Percentiles rank a stretch among this genome's conserved stretches.
Evolutionary conservation across 2,113 vertebrate genomes (phyloP).

Genomic region (Oryzias curvinotus): DNA sequence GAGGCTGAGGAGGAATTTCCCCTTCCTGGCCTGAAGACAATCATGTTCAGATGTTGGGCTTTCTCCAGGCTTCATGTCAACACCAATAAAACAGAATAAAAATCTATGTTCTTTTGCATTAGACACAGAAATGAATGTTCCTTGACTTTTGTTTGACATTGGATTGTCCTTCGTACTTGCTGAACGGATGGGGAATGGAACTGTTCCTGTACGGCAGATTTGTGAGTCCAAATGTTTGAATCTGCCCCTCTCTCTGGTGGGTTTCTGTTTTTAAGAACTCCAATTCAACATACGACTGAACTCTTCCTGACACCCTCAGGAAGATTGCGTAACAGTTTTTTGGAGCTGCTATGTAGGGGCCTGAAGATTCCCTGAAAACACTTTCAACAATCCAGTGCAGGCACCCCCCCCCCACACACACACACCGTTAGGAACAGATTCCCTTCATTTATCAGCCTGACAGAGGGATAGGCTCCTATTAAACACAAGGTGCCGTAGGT

Average conservation of each 20-base stretch:
- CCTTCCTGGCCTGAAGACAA: no score
- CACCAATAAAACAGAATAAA: no score
- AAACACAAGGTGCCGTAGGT: slow-evolving; percentile 20
- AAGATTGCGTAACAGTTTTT: slow-evolving; percentile 51
- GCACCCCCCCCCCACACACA: no score
- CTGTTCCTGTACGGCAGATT: no score
- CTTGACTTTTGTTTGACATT: no score
- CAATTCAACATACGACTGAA: slow-evolving; percentile 31
- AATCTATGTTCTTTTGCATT: no score
- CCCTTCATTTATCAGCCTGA: slow-evolving; percentile 17
- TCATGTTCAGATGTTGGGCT: no score
- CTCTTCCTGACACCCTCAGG: slow-evolving; percentile 40
- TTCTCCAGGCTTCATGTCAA: no score
- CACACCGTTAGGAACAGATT: slow-evolving; percentile 34
- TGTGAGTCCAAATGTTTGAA: neutral
- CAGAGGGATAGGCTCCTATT: slow-evolving; percentile 2
- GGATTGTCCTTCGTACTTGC: no score
- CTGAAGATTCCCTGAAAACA: slow-evolving; percentile 35
- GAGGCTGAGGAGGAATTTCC: no score
- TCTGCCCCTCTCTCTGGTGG: slow-evolving; percentile 33
- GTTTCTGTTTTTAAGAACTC: slow-evolving; percentile 43
- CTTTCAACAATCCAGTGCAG: neutral
- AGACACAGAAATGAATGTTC: no score
- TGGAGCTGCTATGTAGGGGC: slow-evolving; percentile 32
- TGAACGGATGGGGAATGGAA: no score